A percentile compares a stretch with the other conserved stretches of the same genome.
phyloP scores from a whole-genome alignment of 2,888 invertebrate genomes.

The Phymatocera aterrima region DNA sequence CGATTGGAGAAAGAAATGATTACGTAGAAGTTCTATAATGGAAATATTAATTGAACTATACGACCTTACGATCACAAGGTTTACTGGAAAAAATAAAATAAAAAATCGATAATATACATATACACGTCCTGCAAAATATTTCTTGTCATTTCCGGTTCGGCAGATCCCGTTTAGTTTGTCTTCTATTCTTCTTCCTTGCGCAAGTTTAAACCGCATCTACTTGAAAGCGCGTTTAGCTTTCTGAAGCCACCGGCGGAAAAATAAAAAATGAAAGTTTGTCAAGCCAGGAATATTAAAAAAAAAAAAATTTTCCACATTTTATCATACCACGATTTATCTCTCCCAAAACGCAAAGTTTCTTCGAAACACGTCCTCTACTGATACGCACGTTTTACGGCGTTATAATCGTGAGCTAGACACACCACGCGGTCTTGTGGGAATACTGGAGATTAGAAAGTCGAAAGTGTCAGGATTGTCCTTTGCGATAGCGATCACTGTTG shows the following conservation, averaged over 20 bases:
- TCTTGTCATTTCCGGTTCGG: conserved; percentile 1
- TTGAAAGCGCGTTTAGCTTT: neutral
- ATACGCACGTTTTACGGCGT: neutral
- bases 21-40: too few species aligned
- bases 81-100: too few species aligned
- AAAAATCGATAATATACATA: neutral
- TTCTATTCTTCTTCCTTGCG: too few species aligned
- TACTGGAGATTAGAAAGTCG: conserved; percentile 43
- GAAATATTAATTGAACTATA: neutral
- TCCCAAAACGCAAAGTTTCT: neutral
- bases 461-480: conserved; percentile 37
- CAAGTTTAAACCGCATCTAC: too few species aligned
- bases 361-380: neutral
- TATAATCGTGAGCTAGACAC: conserved; percentile 17
- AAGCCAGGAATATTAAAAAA: too few species aligned
- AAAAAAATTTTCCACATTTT: too few species aligned
- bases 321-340: too few species aligned
- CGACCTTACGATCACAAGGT: neutral
- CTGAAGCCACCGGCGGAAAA: neutral
- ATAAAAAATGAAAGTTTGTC: too few species aligned
- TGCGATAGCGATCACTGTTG: conserved; percentile 36
- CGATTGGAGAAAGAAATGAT: conserved; percentile 16
- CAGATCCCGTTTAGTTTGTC: too few species aligned
- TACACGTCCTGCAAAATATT: neutral
- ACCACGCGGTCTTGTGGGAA: neutral